A percentile compares a stretch with the other conserved stretches of the same genome.
Evolutionary conservation across 2,113 vertebrate species (phyloP).

Genomic region (human): DNA sequence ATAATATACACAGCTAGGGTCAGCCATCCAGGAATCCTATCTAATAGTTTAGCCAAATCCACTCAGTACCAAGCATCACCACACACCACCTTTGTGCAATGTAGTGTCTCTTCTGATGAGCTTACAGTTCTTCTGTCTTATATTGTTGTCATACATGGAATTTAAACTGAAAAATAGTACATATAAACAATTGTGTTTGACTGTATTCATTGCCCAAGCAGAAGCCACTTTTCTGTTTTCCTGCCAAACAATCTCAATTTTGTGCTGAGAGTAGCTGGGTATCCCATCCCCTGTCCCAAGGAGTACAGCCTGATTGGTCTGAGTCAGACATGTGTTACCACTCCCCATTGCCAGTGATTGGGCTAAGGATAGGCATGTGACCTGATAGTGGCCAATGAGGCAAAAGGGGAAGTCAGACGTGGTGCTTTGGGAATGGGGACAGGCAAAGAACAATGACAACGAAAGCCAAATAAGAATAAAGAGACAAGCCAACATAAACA

Average conservation of each 20-base stretch:
- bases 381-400: not conserved
- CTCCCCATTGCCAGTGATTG: not conserved
- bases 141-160: not conserved
- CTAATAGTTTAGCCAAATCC: no score
- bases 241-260: not conserved
- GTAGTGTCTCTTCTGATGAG: no score
- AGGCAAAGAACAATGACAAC: not conserved
- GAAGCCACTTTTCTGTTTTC: not conserved
- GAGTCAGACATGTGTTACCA: not conserved
- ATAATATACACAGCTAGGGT: no score
- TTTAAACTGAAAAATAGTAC: not conserved
- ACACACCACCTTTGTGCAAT: fast-evolving
- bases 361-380: not conserved
- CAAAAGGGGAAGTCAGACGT: not conserved
- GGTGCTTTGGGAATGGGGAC: fast-evolving
- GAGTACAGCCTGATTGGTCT: not conserved
- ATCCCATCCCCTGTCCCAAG: no score
- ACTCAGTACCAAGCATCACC: fast-evolving
- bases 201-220: not conserved
- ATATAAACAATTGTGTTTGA: not conserved
- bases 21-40: no score
- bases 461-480: not conserved
- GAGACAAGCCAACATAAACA: not conserved
- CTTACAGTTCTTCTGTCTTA: not conserved
- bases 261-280: not conserved